Evolutionary conservation across 2,797 vertebrate species (phyloP).

Genomic region (Oryzias sinensis): DNA sequence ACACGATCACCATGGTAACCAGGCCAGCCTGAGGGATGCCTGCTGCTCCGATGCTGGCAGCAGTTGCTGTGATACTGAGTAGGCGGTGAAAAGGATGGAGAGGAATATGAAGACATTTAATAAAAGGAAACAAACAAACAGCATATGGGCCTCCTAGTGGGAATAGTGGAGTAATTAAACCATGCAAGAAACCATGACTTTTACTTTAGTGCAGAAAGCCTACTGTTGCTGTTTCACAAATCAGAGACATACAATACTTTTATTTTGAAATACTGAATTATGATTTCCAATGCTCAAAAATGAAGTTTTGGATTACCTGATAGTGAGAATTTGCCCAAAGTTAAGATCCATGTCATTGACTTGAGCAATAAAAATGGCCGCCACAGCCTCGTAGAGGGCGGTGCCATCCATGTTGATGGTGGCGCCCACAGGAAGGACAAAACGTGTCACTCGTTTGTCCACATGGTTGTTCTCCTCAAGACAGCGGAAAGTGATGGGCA

Average conservation of each 20-base stretch:
- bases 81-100: constrained; percentile 57
- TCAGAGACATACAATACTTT: not conserved
- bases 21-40: constrained; percentile 97
- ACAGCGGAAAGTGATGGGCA: constrained; percentile 96
- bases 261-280: not conserved
- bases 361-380: constrained; percentile 97
- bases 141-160: constrained; percentile 39
- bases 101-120: constrained; percentile 58
- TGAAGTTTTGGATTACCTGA: constrained; percentile 80
- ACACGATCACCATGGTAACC: constrained; percentile 98
- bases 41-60: constrained; percentile 96
- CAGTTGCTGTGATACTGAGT: constrained; percentile 94
- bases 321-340: constrained; percentile 96
- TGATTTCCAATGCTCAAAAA: not conserved
- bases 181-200: constrained; percentile 16
- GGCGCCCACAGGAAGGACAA: constrained; percentile 93
- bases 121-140: constrained; percentile 58
- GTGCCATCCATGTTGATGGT: constrained; percentile 99
- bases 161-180: constrained; percentile 29
- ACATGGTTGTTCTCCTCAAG: constrained; percentile 92
- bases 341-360: constrained; percentile 96
- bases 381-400: constrained; percentile 92
- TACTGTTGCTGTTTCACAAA: constrained; percentile 4
- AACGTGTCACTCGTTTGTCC: constrained; percentile 93
- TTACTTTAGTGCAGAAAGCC: constrained; percentile 2